Evolutionary conservation across 2,888 invertebrate species (phyloP), one percentile per base, ranked within the genome.

Genomic region (Athrips mouffetella): DNA sequence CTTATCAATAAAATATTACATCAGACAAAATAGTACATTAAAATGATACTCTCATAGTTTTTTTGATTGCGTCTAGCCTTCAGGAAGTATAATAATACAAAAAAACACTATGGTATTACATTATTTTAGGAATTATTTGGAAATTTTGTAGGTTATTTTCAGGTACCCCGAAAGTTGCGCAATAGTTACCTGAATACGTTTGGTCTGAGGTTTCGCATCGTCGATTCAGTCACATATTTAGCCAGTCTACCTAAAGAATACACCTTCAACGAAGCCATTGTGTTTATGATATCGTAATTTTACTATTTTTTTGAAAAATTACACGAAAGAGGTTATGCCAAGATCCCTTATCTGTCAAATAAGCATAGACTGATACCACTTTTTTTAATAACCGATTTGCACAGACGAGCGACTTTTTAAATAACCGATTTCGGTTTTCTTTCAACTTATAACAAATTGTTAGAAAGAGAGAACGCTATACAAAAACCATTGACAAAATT

Each of bases 261-360:
- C 62, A 85, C 77, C 64, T 80, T 84, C 57, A 90, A 63, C 44
- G 89, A 86, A 66, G 90, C 83, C 90, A 91, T 91, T 69, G 53
- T 52, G 50, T 47, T 53, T 42, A 47, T 13, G 39, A 47, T 45
- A 47, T 29, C 42, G n/a, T 40, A 33, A 29, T 49, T 52, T 55
- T 58, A 45, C 42, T 58, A 62, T 60, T 61, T 62, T 58, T 56
- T 57, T 51, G 10, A 45, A 41, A 44, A 45, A 52, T 46, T 45
- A 23, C 31, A 25, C 13, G 54, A 59, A 57, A 62, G 62, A 78
- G 81, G 80, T 80, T 80, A 81, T 56, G 57, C 62, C 65, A 67
- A 58, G 31, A 46, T 51, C 35, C 51, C 39, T 31, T 48, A 48
- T 50, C 37, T 54, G 55, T 53, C 53, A 72, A 61, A 37, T 35